A percentile compares a stretch with the other conserved stretches of the same genome.
phyloP scores from a whole-genome alignment of 2,113 vertebrate species.

The Nanger granti region DNA sequence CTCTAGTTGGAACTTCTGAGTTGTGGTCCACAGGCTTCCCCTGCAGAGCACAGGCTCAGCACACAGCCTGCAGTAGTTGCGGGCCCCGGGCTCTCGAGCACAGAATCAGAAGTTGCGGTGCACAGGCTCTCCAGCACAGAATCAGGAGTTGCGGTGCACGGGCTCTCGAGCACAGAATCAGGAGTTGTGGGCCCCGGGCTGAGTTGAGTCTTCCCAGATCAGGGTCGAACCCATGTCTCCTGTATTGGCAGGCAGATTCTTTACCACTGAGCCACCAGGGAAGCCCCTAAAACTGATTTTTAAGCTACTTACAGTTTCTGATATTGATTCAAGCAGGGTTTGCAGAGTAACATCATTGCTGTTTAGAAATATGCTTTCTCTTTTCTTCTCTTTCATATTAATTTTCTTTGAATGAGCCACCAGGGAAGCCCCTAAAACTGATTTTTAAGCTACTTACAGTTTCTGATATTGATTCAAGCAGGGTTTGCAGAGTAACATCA shows the following conservation, averaged over 20 bases:
- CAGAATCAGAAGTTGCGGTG: accelerated
- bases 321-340: not conserved
- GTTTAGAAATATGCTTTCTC: not conserved
- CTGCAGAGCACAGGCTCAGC: not conserved
- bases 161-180: not conserved
- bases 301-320: not conserved
- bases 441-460: not conserved
- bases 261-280: not conserved
- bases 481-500: not conserved
- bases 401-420: not conserved
- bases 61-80: accelerated
- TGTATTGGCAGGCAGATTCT: not conserved
- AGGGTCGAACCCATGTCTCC: not conserved
- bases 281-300: not conserved
- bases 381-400: not conserved
- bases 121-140: accelerated
- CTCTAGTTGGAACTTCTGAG: not conserved
- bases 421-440: not conserved
- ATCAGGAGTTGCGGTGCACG: accelerated
- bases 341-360: not conserved
- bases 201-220: not conserved
- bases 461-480: not conserved
- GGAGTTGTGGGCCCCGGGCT: not conserved
- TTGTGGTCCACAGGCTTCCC: not conserved
- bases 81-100: accelerated